Base-by-base conservation (phyloP, 1,140 invertebrate genomes). In the Melitaea cinxia region DNA sequence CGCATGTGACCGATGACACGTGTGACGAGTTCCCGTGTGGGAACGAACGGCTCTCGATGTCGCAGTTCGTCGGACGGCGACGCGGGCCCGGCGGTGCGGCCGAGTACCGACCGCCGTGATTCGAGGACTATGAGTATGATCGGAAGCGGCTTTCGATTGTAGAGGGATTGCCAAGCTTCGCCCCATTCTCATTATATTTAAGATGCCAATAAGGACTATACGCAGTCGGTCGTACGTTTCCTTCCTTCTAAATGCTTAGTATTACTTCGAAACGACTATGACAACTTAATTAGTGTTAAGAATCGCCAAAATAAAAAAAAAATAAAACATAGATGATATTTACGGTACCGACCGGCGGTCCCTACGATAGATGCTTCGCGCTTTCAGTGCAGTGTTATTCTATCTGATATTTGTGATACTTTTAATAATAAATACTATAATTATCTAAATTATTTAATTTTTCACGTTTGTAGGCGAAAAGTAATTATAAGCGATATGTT, bases 371-470 rank as follows among this genome's bases (percentile, higher is more conserved):
- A 85, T 74, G 83, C 84, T 89, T 89, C 70, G 78, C 78, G 82
- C 82, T 85, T 88, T 72, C 75, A 79, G 79, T 81, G 83, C 85
- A 80, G 78, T 77, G 83, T 82, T 80, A 81, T 75, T 85, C 87
- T 88, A 87, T 89, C 85, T 71, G 76, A 89, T 88, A 80, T 88
- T 84, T 90, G 88, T 90, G 88, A 90, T 90, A 90, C 85, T 89
- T 88, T 88, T 70, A 88, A 88, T 88, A 87, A 86, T 87, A 80
- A 82, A 77, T 89, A 86, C 80, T 84, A 82, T 84, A 84, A 84
- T 82, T 68, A 88, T 90, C 83, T 90, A 90, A 90, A 90, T 90
- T 90, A 90, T 90, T 88, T 90, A 88, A 88, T 90, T 90, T 90
- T 90, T 89, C 83, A 89, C 85, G 76, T 88, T 88, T 88, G 83